These are phyloP conservation scores for Tragelaphus strepsiceros DNA, from an alignment of 2,113 vertebrate species.

Conservation along the genomic window DNA sequence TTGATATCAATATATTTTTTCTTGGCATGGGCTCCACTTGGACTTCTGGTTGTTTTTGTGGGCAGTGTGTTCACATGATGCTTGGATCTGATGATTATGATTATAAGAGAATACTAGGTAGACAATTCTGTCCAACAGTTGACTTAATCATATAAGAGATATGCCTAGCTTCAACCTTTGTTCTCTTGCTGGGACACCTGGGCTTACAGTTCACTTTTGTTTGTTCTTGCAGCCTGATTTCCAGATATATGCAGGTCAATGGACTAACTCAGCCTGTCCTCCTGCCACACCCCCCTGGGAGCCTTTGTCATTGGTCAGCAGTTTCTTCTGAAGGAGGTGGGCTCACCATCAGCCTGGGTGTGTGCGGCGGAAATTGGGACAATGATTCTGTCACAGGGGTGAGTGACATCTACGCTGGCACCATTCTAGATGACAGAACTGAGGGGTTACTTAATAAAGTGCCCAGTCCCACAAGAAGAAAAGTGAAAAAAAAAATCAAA, in stretches of 20 bases:
- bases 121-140: neutral
- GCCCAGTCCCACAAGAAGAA: neutral
- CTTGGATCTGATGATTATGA: neutral
- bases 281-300: neutral
- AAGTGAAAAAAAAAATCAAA: neutral
- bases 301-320: neutral
- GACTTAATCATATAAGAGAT: slow-evolving; percentile 25
- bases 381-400: neutral
- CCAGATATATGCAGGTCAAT: slow-evolving; percentile 1
- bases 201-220: neutral
- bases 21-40: neutral
- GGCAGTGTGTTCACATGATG: neutral
- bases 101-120: neutral
- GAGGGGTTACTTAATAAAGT: neutral
- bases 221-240: neutral
- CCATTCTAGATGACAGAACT: neutral
- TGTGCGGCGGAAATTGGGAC: neutral
- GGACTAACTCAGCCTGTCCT: neutral
- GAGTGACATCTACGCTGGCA: neutral
- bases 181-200: slow-evolving; percentile 26
- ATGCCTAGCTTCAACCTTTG: slow-evolving; percentile 25
- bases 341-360: neutral
- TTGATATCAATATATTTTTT: neutral
- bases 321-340: neutral
- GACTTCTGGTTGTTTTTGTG: neutral